Evolutionary conservation across 2,888 invertebrate species (phyloP).

Genomic region (Bedellia somnulentella): DNA sequence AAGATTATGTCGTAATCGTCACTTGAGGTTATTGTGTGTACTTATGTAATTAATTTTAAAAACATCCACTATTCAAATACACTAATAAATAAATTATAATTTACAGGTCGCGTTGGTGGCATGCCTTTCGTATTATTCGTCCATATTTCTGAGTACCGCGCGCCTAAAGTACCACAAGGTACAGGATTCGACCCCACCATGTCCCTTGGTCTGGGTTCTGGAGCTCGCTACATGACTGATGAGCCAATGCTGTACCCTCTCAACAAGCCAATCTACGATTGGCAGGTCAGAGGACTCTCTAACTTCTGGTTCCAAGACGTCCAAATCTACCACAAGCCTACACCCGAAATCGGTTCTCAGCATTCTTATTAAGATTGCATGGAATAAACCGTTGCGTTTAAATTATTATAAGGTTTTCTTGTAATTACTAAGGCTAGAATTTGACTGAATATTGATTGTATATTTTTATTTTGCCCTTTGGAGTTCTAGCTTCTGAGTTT

Average conservation of each 20-base stretch:
- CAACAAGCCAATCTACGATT: slow-evolving; percentile 48
- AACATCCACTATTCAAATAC: too few relatives aligned
- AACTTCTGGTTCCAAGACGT: slow-evolving; percentile 56
- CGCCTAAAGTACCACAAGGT: slow-evolving; percentile 32
- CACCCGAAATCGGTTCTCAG: slow-evolving; percentile 26
- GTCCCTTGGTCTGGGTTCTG: slow-evolving; percentile 49
- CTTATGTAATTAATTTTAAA: too few relatives aligned
- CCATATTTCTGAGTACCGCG: slow-evolving; percentile 55
- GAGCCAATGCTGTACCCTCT: slow-evolving; percentile 59
- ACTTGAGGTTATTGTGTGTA: too few relatives aligned
- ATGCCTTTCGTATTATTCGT: slow-evolving; percentile 65
- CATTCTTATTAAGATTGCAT: slow-evolving; percentile 12
- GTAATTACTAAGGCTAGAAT: too few relatives aligned
- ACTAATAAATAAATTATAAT: background rate
- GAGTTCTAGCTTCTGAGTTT: too few relatives aligned
- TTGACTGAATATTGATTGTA: too few relatives aligned
- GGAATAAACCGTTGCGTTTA: slow-evolving; percentile 15
- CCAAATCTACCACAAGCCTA: slow-evolving; percentile 51
- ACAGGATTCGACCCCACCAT: slow-evolving; percentile 44
- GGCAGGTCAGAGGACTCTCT: slow-evolving; percentile 27
- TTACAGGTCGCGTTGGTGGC: slow-evolving; percentile 44
- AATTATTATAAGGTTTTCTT: too few relatives aligned
- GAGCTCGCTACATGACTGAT: slow-evolving; percentile 41
- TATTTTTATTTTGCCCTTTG: too few relatives aligned
- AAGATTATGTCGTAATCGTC: too few relatives aligned